Conservation (phyloP, 2,113 vertebrate genomes). For the Proterorhinus semilunaris region DNA sequence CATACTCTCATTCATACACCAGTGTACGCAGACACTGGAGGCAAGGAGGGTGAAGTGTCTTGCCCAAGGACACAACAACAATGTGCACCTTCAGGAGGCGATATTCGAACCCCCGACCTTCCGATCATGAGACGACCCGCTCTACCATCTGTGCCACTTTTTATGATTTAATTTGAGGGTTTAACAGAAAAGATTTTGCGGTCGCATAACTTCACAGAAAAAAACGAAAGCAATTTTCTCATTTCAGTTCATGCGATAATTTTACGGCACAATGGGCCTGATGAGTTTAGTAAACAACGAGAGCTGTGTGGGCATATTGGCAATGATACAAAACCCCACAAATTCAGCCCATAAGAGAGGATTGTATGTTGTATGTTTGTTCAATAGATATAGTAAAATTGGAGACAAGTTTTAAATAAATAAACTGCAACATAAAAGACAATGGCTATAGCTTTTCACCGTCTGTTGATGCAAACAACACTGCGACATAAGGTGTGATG, state of each 20-base stretch:
- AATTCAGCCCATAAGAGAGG: neutral
- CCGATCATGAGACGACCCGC: too few species aligned
- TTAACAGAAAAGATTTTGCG: neutral
- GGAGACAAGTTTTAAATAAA: too few species aligned
- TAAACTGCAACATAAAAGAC: neutral
- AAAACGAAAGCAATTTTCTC: neutral
- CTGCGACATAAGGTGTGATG: neutral
- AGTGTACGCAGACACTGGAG: too few species aligned
- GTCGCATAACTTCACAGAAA: neutral
- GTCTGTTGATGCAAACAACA: neutral
- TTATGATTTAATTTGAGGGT: neutral
- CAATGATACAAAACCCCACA: neutral
- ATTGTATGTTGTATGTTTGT: neutral
- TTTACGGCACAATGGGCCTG: neutral
- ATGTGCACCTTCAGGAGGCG: too few species aligned
- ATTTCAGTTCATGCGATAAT: slow-evolving; percentile 1
- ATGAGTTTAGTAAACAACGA: slow-evolving; percentile 4
- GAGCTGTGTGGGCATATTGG: neutral
- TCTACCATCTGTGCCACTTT: too few species aligned
- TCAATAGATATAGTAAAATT: too few species aligned
- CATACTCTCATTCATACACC: too few species aligned
- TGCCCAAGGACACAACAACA: too few species aligned
- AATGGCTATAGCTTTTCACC: neutral
- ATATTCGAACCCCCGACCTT: too few species aligned
- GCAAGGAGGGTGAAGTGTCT: too few species aligned